A percentile compares a stretch with the other conserved stretches of the same genome.
phyloP scores from a whole-genome alignment of 2,888 invertebrate genomes.

The Criorhina ranunculi region DNA sequence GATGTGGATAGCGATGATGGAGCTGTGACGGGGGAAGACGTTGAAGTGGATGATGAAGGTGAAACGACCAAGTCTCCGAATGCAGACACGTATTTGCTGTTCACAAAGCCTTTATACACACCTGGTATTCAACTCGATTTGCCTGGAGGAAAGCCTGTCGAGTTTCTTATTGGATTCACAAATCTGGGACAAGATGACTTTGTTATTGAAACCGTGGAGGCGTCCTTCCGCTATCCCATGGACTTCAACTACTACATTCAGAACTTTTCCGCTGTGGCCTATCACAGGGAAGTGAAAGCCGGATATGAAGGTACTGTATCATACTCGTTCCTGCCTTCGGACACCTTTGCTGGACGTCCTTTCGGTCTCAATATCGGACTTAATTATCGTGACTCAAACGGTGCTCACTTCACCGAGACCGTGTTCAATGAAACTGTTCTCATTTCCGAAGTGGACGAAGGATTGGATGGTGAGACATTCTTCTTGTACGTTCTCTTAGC shows the following conservation, averaged over 20 bases:
- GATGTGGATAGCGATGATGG: slow-evolving; percentile 89
- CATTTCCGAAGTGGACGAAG: slow-evolving; percentile 98
- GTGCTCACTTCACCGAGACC: slow-evolving; percentile 90
- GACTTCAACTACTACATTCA: slow-evolving; percentile 99
- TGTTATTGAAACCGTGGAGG: slow-evolving; percentile 96
- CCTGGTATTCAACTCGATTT: slow-evolving; percentile 88
- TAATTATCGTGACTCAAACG: slow-evolving; percentile 92
- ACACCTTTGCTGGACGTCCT: slow-evolving; percentile 98
- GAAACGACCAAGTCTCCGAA: slow-evolving; percentile 92
- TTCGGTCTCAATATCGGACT: slow-evolving; percentile 97
- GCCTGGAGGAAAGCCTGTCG: slow-evolving; percentile 94
- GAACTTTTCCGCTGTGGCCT: slow-evolving; percentile 97
- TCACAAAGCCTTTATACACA: slow-evolving; percentile 90
- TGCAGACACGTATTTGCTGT: slow-evolving; percentile 95
- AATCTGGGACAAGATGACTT: slow-evolving; percentile 97
- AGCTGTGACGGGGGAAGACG: slow-evolving; percentile 87
- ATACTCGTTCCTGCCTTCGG: slow-evolving; percentile 97
- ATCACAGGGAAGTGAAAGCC: slow-evolving; percentile 94
- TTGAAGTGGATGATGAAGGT: slow-evolving; percentile 86
- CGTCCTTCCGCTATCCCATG: slow-evolving; percentile 99
- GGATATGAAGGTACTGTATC: slow-evolving; percentile 97
- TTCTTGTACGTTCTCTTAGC: slow-evolving; percentile 98
- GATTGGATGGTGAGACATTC: slow-evolving; percentile 98
- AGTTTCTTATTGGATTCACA: slow-evolving; percentile 97
- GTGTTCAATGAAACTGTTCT: slow-evolving; percentile 99